Evolutionary conservation across 2,888 invertebrate genomes (phyloP), one percentile per base, ranked within the genome.

Genomic region (Bugulina stolonifera): DNA sequence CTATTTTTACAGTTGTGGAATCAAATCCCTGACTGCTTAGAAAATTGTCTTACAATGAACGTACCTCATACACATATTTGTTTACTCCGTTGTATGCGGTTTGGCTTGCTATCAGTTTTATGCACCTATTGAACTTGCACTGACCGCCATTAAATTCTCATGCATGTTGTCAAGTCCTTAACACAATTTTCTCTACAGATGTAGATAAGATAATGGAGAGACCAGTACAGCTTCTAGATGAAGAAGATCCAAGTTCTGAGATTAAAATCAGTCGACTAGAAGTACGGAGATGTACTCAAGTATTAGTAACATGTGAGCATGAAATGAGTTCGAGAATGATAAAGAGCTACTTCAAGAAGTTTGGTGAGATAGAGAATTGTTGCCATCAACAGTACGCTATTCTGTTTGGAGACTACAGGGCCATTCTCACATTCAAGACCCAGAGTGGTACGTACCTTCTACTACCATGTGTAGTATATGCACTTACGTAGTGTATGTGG

Each of bases 271-370:
- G 32, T 32, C 64, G 10, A 32, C 64, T 64, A 14, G 32, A 32
- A 10, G 34, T 34, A 32, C 29, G 64, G 5, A 27, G 64, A 27
- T 64, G 32, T n/a, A 5, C 64, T 27, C 64, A 64, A n/a, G 64
- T 64, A 10, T 32, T 64, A 10, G 64, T 64, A 3, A 64, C 32
- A 10, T 32, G 64, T 34, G 29, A 64, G 64, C 27, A 64, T 32
- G 64, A 64, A 32, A 22, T 64, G 2, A 64, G 64, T 34, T 27
- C 22, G 10, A 27, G 64, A n/a, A 64, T 64, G 64, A 32, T 64
- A 27, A 25, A 32, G 18, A 22, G 32, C 32, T 64, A 25, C 34
- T 64, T 64, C 27, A 27, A 27, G 27, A 27, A 32, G 32, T 64
- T 64, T 64, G 64, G 64, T 14, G 32, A 14, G 32, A 10, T 64